phyloP scores from a whole-genome alignment of 1,140 invertebrate species.

The Geopemphigus sp. region DNA sequence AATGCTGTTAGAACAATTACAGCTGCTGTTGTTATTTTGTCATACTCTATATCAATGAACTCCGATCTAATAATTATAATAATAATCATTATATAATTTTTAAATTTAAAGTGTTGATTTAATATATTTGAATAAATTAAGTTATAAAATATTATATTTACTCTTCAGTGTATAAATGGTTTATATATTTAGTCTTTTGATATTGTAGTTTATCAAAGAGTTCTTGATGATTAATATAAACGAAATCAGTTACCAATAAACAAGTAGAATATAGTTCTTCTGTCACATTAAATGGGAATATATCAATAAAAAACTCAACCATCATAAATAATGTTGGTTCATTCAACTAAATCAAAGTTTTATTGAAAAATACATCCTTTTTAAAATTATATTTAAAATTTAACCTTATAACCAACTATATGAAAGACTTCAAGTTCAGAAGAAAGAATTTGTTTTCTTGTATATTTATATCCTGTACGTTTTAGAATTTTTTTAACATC shows the following conservation, averaged over 20 bases:
- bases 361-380: background rate
- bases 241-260: slow-evolving; percentile 15
- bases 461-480: background rate
- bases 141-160: background rate
- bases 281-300: background rate
- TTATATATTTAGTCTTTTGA: background rate
- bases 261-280: slow-evolving; percentile 9
- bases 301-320: slow-evolving; percentile 5
- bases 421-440: slow-evolving; percentile 13
- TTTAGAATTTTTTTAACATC: slow-evolving; percentile 2
- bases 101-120: background rate
- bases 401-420: background rate
- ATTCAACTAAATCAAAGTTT: slow-evolving; percentile 9
- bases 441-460: background rate
- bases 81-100: background rate
- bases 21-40: slow-evolving; percentile 32
- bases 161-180: slow-evolving; percentile 9
- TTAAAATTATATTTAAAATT: background rate
- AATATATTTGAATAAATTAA: background rate
- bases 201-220: background rate
- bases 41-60: background rate
- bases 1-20: slow-evolving; percentile 20
- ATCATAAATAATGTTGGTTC: slow-evolving; percentile 19
- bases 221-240: slow-evolving; percentile 33
- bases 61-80: background rate